phyloP scores from a whole-genome alignment of 2,888 invertebrate species.

The Lomographa bimaculata region DNA sequence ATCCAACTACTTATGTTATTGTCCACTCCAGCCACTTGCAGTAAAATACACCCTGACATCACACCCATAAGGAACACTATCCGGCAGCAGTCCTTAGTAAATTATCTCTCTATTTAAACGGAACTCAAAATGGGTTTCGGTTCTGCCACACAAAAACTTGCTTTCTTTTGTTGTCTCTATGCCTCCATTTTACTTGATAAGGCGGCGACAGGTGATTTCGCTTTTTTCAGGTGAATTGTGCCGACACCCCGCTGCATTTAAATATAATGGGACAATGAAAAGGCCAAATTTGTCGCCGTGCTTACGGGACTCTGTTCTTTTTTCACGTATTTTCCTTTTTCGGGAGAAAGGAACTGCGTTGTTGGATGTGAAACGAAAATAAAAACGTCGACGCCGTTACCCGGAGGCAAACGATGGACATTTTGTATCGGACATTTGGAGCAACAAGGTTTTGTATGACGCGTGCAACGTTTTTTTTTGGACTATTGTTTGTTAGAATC shows the following conservation, averaged over 20 bases:
- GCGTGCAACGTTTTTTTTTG: slow-evolving; percentile 17
- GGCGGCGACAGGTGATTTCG: slow-evolving; percentile 53
- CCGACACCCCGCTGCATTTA: slow-evolving; percentile 61
- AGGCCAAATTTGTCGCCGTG: slow-evolving; percentile 60
- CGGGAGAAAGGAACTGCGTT: slow-evolving; percentile 37
- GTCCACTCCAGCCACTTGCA: slow-evolving; percentile 38
- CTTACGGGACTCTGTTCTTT: slow-evolving; percentile 43
- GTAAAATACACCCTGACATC: slow-evolving; percentile 41
- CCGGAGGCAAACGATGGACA: slow-evolving; percentile 13
- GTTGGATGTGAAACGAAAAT: slow-evolving; percentile 40
- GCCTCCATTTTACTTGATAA: slow-evolving; percentile 37
- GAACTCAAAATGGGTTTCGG: slow-evolving; percentile 46
- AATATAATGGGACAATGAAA: slow-evolving; percentile 67
- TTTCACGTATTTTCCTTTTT: slow-evolving; percentile 41
- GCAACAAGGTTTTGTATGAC: slow-evolving; percentile 13
- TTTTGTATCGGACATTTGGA: slow-evolving; percentile 9
- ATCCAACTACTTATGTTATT: slow-evolving; percentile 55
- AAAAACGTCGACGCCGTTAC: slow-evolving; percentile 28
- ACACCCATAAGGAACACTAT: slow-evolving; percentile 36
- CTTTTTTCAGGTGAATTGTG: slow-evolving; percentile 57
- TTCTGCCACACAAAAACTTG: slow-evolving; percentile 35
- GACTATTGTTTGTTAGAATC: slow-evolving; percentile 12
- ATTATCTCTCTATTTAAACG: slow-evolving; percentile 63
- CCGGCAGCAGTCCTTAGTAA: slow-evolving; percentile 35
- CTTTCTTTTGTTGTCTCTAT: slow-evolving; percentile 33